These are phyloP conservation scores for Arnoldichthys spilopterus DNA, from an alignment of 2,797 vertebrate species.

Conservation along the genomic window DNA sequence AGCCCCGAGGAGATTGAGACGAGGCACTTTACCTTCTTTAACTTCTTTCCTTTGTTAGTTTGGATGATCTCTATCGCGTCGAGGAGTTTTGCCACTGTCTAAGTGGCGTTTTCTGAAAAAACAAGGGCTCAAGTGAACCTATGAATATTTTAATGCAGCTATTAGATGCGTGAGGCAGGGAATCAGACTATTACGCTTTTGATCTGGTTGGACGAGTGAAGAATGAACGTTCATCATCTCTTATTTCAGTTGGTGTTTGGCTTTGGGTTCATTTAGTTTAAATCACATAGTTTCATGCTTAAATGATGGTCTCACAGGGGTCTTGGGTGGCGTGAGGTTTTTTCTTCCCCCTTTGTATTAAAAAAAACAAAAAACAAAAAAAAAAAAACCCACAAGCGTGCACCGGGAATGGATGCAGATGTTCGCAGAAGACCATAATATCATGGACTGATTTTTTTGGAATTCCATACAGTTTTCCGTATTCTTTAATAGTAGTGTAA, in stretches of 20 bases:
- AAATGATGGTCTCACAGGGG: not conserved
- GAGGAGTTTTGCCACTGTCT: not conserved
- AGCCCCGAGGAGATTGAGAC: not conserved
- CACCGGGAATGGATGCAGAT: no score
- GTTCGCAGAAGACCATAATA: not conserved
- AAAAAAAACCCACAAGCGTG: no score
- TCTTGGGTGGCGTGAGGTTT: not conserved
- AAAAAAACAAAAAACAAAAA: no score
- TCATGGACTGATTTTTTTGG: not conserved
- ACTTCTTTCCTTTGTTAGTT: not conserved
- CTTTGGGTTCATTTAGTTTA: not conserved
- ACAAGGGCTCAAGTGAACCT: slow-evolving; percentile 37
- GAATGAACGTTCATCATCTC: slow-evolving; percentile 26
- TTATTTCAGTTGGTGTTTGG: slow-evolving; percentile 1
- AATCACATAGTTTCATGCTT: not conserved
- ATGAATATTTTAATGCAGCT: slow-evolving; percentile 41
- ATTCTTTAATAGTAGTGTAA: not conserved
- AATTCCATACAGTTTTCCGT: not conserved
- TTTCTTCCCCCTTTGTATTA: no score
- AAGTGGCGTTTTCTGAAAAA: slow-evolving; percentile 25
- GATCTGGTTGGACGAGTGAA: slow-evolving; percentile 2
- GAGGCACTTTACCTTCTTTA: slow-evolving; percentile 5
- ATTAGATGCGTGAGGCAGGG: slow-evolving; percentile 16
- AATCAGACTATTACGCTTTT: not conserved
- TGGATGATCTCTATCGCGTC: slow-evolving; percentile 6